Evolutionary conservation across 2,888 invertebrate species (phyloP), one percentile per base, ranked within the genome.

Genomic region (Eupithecia inturbata): DNA sequence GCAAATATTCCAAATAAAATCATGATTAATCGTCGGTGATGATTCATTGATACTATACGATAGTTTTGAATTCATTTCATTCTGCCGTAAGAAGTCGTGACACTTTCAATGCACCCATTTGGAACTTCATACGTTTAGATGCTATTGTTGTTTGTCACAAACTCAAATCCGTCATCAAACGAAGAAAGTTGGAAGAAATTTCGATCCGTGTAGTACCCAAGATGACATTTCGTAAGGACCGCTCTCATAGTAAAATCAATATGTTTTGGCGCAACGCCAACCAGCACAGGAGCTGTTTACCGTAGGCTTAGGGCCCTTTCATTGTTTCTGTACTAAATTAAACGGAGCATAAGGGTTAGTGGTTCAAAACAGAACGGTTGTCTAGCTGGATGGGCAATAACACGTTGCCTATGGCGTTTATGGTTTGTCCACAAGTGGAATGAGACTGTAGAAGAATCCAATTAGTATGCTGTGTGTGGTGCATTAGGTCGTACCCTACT

Each of bases 251-350:
- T 70, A 82, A 84, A 85, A 88, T 88, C 87, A 86, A 88, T 88
- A 88, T 82, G 76, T 79, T 80, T 80, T 87, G 87, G 87, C 87
- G 74, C 36, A 22, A 31, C 41, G 83, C 87, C 87, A 87, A 78
- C 71, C 73, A 73, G 77, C 74, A 74, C 75, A 77, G 71, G 82
- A 85, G 84, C 85, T 88, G 87, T 87, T 88, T 87, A 84, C 87
- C 80, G 82, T 78, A 74, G 81, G 74, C 77, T 80, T 80, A 81
- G 85, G 85, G 81, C 80, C 80, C 77, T 80, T 79, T 83, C 87
- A 87, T 86, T 87, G 87, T 87, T 87, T 85, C 85, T 83, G 81
- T 79, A 80, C 80, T 81, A 82, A 83, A 85, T 83, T 81, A 82
- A 79, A 78, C 78, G 82, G 78, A 76, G 72, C 83, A 85, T 81